Conservation (phyloP, 2,113 vertebrate genomes). For the Crocuta crocuta region DNA sequence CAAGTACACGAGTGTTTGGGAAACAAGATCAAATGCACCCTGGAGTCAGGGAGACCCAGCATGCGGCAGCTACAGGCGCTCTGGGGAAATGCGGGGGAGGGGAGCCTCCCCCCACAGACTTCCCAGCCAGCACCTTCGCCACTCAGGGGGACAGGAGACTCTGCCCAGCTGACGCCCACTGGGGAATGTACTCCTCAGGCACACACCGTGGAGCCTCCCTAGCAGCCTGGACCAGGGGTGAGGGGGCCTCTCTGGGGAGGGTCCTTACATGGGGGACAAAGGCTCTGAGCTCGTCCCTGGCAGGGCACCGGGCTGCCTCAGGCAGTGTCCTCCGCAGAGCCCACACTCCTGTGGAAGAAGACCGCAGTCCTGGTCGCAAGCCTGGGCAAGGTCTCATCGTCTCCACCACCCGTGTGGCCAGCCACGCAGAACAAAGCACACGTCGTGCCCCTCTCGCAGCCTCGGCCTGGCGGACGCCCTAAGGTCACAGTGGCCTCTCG, state of each 20-base stretch:
- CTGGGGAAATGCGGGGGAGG: neutral
- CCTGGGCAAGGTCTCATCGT: neutral
- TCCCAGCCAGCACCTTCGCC: neutral
- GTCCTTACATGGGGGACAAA: neutral
- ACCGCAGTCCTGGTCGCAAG: neutral
- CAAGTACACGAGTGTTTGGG: neutral
- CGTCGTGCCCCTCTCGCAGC: neutral
- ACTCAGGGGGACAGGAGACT: neutral
- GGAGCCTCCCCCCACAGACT: neutral
- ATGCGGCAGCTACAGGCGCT: no score
- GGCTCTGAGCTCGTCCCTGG: neutral
- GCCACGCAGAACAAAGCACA: neutral
- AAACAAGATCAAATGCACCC: neutral
- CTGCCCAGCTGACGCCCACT: neutral
- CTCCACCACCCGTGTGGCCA: neutral
- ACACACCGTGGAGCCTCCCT: no score
- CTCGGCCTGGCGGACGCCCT: neutral
- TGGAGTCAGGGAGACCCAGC: neutral
- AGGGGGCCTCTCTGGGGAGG: neutral
- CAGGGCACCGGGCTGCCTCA: neutral
- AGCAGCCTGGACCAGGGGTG: neutral
- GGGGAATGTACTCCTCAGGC: neutral
- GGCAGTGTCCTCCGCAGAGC: accelerated
- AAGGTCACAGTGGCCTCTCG: neutral
- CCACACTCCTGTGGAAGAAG: neutral